phyloP scores from a whole-genome alignment of 2,113 vertebrate species.

The Protobothrops flavoviridis region DNA sequence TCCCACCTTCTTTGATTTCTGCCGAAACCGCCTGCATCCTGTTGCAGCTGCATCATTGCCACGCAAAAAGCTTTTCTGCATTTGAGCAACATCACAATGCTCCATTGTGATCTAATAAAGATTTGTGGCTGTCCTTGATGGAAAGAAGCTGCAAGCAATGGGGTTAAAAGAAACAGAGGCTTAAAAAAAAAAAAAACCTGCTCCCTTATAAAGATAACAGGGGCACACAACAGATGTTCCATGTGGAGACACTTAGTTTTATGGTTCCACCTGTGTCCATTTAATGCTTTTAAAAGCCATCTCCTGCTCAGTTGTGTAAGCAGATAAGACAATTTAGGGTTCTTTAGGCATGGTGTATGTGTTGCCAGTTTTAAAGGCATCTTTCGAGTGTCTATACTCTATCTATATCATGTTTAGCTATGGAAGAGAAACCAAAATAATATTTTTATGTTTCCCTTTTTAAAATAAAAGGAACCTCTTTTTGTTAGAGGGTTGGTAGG shows the following conservation, averaged over 20 bases:
- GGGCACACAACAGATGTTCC: constrained; percentile 61
- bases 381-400: neutral
- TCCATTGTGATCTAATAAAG: constrained; percentile 44
- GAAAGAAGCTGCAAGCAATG: constrained; percentile 35
- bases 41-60: neutral
- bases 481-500: neutral
- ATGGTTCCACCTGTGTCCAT: constrained; percentile 64
- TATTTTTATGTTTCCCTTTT: neutral
- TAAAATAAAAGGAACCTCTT: neutral
- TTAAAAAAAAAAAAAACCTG: constrained; percentile 43
- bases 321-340: constrained; percentile 6
- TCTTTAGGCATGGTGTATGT: neutral
- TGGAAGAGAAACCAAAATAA: constrained; percentile 29
- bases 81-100: constrained; percentile 43
- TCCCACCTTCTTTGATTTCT: constrained; percentile 54
- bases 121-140: neutral
- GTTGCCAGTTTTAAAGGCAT: constrained; percentile 12
- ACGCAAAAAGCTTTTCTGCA: constrained; percentile 17
- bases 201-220: constrained; percentile 67
- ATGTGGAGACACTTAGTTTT: constrained; percentile 68
- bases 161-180: constrained; percentile 60
- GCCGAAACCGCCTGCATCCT: constrained; percentile 43
- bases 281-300: constrained; percentile 67
- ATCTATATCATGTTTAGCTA: neutral
- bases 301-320: constrained; percentile 48